Evolutionary conservation across 2,888 invertebrate species (phyloP), one percentile per base, ranked within the genome.

Genomic region (Tetragonula carbonaria): DNA sequence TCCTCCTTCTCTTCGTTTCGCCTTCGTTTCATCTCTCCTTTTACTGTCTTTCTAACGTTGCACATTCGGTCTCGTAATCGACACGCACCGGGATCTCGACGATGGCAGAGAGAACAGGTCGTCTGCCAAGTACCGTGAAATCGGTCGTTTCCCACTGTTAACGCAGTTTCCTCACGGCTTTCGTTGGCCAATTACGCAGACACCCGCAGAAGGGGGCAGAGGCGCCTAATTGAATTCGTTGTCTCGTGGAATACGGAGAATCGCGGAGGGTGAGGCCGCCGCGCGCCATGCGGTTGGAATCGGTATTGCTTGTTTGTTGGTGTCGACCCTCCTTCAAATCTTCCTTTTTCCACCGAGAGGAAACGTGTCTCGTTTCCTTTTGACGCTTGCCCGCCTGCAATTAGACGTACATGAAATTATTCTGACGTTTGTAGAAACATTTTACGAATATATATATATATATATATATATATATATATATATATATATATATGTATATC

Each of bases 31-130:
- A 16, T 53, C 21, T 53, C 21, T 53, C 55, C 76, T 71, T 77
- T 79, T 77, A 66, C 68, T 68, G 73, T 76, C 67, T 50, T 51
- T 78, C 74, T 66, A 76, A 83, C 73, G 72, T 38, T 8, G 76
- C 51, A 28, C 50, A 28, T 57, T 68, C 63, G 55, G 38, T 38
- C 38, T 72, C 68, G 72, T 68, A 73, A 83, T 81, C 81, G 72
- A 55, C 68, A 28, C 68, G 76, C 82, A 67, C 66, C 57, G 50
- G 45, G 73, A 73, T 45, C 38, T 63, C 38, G 33, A 23, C 28
- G 65, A 11, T 11, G 45, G 8, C 8, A n/a, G 57, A 57, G 51
- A 33, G 51, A 70, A 33, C 38, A 51, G 16, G 23, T 45, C 59
- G 72, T 57, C 53, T 62, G 74, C 80, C 80, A 80, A 59, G n/a